Evolutionary conservation across 2,113 vertebrate species (phyloP).

Genomic region (Tonatia bakeri): DNA sequence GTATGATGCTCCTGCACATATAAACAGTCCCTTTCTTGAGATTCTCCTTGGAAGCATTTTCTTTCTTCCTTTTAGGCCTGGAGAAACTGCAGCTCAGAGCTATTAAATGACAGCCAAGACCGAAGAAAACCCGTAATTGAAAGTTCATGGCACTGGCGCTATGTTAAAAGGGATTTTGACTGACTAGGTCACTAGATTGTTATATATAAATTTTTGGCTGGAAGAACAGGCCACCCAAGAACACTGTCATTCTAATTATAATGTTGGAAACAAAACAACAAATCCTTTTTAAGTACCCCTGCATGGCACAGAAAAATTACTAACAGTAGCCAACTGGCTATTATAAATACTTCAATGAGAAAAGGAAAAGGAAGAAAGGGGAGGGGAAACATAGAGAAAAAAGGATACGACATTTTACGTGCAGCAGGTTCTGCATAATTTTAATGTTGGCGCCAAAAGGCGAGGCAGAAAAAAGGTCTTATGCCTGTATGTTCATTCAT

Average conservation of each 20-base stretch:
- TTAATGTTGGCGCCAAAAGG: background rate
- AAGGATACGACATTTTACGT: background rate
- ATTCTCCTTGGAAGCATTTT: background rate
- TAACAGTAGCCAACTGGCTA: background rate
- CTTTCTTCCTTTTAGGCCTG: background rate
- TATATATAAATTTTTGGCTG: background rate
- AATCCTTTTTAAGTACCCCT: background rate
- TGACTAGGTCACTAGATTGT: background rate
- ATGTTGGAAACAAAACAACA: background rate
- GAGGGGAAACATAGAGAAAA: background rate
- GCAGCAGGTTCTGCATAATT: background rate
- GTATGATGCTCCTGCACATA: background rate
- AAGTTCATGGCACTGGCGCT: background rate
- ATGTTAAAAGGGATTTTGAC: background rate
- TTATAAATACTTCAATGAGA: background rate
- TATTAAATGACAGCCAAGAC: background rate
- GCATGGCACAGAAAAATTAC: background rate
- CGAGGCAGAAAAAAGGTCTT: background rate
- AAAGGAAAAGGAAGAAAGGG: background rate
- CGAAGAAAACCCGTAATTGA: background rate
- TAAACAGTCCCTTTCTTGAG: background rate
- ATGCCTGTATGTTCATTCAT: background rate
- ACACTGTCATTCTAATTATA: background rate
- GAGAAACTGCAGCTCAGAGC: background rate
- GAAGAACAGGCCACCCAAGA: background rate